Base-by-base conservation (phyloP, 2,888 invertebrate genomes). In the Antheraea assamensis region DNA sequence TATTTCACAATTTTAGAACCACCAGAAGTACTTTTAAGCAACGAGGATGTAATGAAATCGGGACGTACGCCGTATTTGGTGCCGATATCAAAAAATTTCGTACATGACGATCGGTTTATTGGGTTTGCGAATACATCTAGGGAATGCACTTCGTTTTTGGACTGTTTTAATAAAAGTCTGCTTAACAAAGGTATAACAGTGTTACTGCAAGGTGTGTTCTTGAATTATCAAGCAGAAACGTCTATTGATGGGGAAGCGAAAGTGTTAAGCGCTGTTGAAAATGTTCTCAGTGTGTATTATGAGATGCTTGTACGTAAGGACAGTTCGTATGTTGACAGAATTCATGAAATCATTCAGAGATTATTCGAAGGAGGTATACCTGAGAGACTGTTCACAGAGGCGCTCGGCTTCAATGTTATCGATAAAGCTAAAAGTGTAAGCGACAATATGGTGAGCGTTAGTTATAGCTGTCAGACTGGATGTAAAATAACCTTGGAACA, bases 291-390 rank as follows among this genome's bases (percentile, higher is more conserved):
- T 0, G 80, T 90, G 0, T 93, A 87, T 73, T 89, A 91, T 58
- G 92, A 93, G 77, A 93, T 94, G 87, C 47, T 90, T 24, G 80
- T 92, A 0, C 78, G 86, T 2, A 92, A 88, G 68, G 76, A 85
- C 21, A 85, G 85, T 75, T 73, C 80, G 2, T 74, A 92, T 0
- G 81, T 83, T 0, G 72, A 24, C 0, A 83, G 77, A 15, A 84
- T 92, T 70, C 81, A 84, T 21, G 81, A 80, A 5, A 77, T 86
- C 0, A 73, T 88, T 8, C 55, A 73, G 31, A 82, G 86, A n/a
- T 78, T 94, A 0, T 88, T 87, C 74, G 92, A 93, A 77, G 85
- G 87, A n/a, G 93, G 93, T 15, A 90, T 94, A 35, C 86, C 87
- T 27, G 74, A 84, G 0, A 85, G 83, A 58, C 78, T 92, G n/a